Percentiles rank a stretch among this genome's conserved stretches.
phyloP scores from a whole-genome alignment of 1,140 invertebrate genomes.

The Drosophila rufa region DNA sequence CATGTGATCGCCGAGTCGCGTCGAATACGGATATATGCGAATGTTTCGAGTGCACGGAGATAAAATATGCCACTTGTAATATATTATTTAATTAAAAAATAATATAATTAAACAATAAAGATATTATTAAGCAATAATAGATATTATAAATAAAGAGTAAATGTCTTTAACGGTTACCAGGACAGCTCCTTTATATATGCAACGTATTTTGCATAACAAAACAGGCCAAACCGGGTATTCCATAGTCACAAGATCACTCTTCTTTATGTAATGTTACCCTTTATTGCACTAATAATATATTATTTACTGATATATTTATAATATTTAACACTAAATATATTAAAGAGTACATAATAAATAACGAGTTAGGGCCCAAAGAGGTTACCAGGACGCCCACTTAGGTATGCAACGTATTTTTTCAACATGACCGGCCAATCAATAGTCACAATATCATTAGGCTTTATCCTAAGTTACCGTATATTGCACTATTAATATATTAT shows the following conservation, averaged over 20 bases:
- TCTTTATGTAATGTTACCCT: too few relatives aligned
- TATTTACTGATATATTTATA: too few relatives aligned
- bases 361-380: too few relatives aligned
- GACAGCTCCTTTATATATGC: too few relatives aligned
- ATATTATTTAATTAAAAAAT: not conserved
- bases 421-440: not conserved
- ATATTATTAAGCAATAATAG: not conserved
- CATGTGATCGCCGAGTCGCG: slow-evolving; percentile 32
- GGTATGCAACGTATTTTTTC: not conserved
- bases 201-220: too few relatives aligned
- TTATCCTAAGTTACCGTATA: not conserved
- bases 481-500: too few relatives aligned
- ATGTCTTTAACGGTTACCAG: too few relatives aligned
- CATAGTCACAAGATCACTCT: too few relatives aligned
- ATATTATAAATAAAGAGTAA: not conserved
- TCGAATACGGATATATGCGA: slow-evolving; percentile 1
- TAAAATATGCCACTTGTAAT: not conserved
- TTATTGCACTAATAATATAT: too few relatives aligned
- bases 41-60: not conserved
- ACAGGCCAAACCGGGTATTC: too few relatives aligned
- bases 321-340: not conserved
- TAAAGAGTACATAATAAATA: not conserved
- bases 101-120: not conserved
- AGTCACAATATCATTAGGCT: not conserved
- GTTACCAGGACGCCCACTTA: not conserved